phyloP scores from a whole-genome alignment of 1,140 invertebrate genomes.

The Pristionchus pacificus region DNA sequence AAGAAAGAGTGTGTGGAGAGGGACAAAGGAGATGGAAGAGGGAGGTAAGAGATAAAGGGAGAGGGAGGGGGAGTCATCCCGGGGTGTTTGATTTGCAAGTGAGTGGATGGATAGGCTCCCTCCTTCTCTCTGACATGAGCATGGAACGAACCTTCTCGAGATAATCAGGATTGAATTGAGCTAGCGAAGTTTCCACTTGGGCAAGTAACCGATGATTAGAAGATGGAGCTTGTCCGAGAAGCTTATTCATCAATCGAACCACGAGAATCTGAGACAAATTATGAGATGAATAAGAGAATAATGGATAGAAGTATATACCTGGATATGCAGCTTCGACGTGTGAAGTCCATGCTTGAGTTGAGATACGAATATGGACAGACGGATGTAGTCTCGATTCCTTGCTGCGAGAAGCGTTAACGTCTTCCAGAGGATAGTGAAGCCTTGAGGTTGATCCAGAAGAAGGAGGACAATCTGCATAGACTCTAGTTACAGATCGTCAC shows the following conservation, averaged over 20 bases:
- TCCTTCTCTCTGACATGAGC: no score
- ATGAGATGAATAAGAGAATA: background rate
- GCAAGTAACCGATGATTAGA: conserved; percentile 24
- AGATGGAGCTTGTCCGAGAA: conserved; percentile 32
- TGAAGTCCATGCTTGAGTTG: conserved; percentile 43
- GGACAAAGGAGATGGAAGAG: no score
- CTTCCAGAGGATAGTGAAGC: conserved; percentile 35
- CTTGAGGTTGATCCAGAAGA: conserved; percentile 38
- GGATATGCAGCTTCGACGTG: conserved; percentile 40
- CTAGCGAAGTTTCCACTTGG: conserved; percentile 34
- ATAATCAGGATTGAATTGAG: conserved; percentile 36
- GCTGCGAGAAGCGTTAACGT: conserved; percentile 38
- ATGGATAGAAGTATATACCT: conserved; percentile 22
- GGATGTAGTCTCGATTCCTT: conserved; percentile 36
- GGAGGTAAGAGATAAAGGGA: no score
- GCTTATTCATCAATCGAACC: conserved; percentile 38
- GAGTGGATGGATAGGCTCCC: no score
- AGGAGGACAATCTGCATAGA: conserved; percentile 32
- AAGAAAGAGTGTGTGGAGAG: no score
- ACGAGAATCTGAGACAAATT: conserved; percentile 30
- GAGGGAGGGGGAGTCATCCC: no score
- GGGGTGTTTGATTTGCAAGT: no score
- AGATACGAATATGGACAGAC: conserved; percentile 35
- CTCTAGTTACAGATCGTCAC: background rate
- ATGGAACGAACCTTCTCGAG: conserved; percentile 40